Base-by-base conservation (phyloP, 2,113 vertebrate species). In the Jaculus jaculus region DNA sequence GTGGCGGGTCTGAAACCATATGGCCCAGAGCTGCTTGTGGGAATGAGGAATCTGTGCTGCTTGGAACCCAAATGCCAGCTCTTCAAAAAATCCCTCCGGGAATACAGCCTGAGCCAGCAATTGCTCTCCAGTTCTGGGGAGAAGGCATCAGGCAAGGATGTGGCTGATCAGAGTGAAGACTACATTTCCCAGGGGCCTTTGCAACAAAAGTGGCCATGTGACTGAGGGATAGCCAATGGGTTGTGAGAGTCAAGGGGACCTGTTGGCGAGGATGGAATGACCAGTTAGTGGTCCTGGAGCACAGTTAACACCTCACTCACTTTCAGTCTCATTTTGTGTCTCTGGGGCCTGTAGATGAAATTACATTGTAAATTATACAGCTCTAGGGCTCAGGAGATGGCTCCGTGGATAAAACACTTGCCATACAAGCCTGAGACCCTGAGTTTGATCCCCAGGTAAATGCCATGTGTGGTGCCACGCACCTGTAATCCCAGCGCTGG, bases 1-100 rank as follows among this genome's bases (percentile, higher is more conserved):
- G 82, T 39, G 79, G 75, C 60, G 74, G 90, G 58, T 80, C 92
- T 92, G 91, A 96, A 96, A 94, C 94, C 96, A 96, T 95, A 92
- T 96, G 92, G 92, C 54, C 58, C 26, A 6, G 65, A 11, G 26
- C 95, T 94, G 78, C 87, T 82, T 26, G 20, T 79, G 71, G 72
- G 85, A 78, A 78, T 80, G 89, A 92, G 92, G 84, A 79, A 95
- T 88, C 75, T 88, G 7, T 75, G 94, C 84, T 79, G 82, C 96
- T 47, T 71, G 30, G 83, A 79, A 32, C 72, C 47, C 9, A 88
- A 82, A 71, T 71, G 63, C 75, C 34, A 72, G n/a, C 42, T 90
- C 72, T 78, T 75, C 47, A 65, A 77, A 77, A 74, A 58, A 89
- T 16, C 30, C 63, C 72, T 90, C 66, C 73, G 13, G 32, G 87